These are phyloP conservation scores for Leptinotarsa rubiginosa DNA, from an alignment of 2,888 invertebrate species.

Conservation along the genomic window DNA sequence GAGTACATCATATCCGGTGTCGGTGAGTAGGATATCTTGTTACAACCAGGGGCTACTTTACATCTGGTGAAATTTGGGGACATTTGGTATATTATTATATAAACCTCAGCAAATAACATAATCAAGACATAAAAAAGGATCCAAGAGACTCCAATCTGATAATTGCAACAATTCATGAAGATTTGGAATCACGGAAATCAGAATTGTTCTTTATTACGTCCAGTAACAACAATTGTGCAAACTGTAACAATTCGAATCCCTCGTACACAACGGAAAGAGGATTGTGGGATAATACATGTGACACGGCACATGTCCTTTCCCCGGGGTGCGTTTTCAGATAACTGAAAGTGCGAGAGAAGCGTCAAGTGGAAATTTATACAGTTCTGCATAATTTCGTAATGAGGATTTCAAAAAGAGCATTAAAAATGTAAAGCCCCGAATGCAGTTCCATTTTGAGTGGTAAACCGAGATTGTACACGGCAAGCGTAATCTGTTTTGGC, in stretches of 20 bases:
- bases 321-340: constrained; percentile 15
- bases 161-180: too few relatives aligned
- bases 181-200: too few relatives aligned
- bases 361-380: constrained; percentile 14
- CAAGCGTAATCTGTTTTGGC: constrained; percentile 4
- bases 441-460: constrained; percentile 19
- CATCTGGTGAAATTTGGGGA: too few relatives aligned
- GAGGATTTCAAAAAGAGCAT: constrained; percentile 16
- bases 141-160: too few relatives aligned
- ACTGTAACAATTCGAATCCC: not conserved
- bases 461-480: constrained; percentile 15
- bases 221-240: too few relatives aligned
- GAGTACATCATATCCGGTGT: too few relatives aligned
- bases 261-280: not conserved
- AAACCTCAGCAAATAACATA: too few relatives aligned
- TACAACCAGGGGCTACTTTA: too few relatives aligned
- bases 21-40: too few relatives aligned
- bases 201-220: too few relatives aligned
- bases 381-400: constrained; percentile 9
- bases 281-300: constrained; percentile 4
- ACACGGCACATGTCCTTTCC: constrained; percentile 14
- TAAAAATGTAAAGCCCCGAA: constrained; percentile 17
- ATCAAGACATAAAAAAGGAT: too few relatives aligned
- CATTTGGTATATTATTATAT: too few relatives aligned
- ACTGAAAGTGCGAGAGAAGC: constrained; percentile 2